Conservation (phyloP, 1,140 invertebrate species). For the Lepidotrigona ventralis region DNA sequence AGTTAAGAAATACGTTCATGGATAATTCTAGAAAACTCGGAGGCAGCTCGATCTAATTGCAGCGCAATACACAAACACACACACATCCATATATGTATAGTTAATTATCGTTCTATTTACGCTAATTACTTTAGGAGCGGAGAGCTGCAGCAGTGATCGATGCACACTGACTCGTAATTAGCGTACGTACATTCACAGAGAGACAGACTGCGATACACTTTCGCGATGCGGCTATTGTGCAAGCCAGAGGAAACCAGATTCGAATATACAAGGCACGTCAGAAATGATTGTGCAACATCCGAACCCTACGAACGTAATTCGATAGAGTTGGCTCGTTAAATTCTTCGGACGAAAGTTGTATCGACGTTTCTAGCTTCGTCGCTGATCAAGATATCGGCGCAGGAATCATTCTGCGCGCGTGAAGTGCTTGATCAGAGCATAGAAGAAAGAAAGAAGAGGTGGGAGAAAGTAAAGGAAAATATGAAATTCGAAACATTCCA, state of each 20-base stretch:
- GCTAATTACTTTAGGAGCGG: constrained; percentile 58
- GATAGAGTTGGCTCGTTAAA: neutral
- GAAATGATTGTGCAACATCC: constrained; percentile 2
- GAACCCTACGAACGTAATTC: neutral
- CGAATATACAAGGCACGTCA: neutral
- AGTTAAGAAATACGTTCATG: constrained; percentile 1
- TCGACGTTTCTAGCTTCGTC: neutral
- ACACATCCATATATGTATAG: neutral
- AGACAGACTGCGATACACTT: neutral
- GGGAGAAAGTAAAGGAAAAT: neutral
- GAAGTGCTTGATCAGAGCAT: too few species aligned
- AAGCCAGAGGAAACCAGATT: neutral
- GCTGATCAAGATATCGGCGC: neutral
- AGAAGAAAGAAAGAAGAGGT: too few species aligned
- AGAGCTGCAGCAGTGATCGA: constrained; percentile 46
- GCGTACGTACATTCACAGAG: neutral
- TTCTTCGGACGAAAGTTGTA: neutral
- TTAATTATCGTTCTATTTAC: constrained; percentile 61
- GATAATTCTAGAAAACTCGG: neutral
- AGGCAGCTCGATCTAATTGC: neutral
- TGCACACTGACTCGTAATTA: constrained; percentile 47
- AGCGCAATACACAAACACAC: neutral
- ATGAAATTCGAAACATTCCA: neutral
- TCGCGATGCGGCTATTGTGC: neutral
- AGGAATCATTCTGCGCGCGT: neutral